These are phyloP conservation scores for Erethizon dorsatum DNA, from an alignment of 2,797 vertebrate genomes.

Conservation along the genomic window DNA sequence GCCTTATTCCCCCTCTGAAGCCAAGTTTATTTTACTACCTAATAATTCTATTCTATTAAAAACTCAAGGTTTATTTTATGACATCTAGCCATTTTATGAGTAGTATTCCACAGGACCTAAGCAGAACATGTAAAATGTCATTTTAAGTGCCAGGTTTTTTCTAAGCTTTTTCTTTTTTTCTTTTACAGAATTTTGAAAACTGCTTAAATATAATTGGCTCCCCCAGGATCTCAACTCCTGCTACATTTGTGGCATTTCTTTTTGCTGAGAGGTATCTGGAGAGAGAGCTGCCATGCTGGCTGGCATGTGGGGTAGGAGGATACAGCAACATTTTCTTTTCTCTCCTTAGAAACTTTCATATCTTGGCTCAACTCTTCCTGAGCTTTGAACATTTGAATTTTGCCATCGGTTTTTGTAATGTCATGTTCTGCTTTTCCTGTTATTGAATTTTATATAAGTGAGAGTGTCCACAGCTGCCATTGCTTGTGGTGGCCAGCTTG, in stretches of 20 bases:
- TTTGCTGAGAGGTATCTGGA: constrained; percentile 49
- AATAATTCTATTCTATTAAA: constrained; percentile 70
- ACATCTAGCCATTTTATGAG: constrained; percentile 10
- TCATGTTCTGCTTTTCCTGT: constrained; percentile 6
- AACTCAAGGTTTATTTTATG: constrained; percentile 69
- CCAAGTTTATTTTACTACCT: constrained; percentile 65
- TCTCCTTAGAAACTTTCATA: constrained; percentile 38
- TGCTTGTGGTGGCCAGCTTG: not conserved
- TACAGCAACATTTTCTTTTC: not conserved
- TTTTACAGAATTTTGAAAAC: constrained; percentile 70
- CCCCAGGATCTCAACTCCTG: constrained; percentile 70
- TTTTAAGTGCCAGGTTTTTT: constrained; percentile 65
- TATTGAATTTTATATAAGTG: not conserved
- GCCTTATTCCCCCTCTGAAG: constrained; percentile 65
- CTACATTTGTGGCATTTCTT: constrained; percentile 36
- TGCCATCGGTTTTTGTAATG: constrained; percentile 30
- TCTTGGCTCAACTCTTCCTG: not conserved
- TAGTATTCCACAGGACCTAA: constrained; percentile 40
- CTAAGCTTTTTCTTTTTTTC: constrained; percentile 14
- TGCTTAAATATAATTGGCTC: constrained; percentile 79
- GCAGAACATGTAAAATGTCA: constrained; percentile 66
- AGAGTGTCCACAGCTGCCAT: not conserved
- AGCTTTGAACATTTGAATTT: constrained; percentile 58
- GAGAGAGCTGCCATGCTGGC: not conserved
- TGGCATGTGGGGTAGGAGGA: constrained; percentile 11